Percentiles rank a stretch among this genome's conserved stretches.
Conservation (phyloP, 92 coral and sea anemone genomes). For the Plumapathes pennacea region DNA sequence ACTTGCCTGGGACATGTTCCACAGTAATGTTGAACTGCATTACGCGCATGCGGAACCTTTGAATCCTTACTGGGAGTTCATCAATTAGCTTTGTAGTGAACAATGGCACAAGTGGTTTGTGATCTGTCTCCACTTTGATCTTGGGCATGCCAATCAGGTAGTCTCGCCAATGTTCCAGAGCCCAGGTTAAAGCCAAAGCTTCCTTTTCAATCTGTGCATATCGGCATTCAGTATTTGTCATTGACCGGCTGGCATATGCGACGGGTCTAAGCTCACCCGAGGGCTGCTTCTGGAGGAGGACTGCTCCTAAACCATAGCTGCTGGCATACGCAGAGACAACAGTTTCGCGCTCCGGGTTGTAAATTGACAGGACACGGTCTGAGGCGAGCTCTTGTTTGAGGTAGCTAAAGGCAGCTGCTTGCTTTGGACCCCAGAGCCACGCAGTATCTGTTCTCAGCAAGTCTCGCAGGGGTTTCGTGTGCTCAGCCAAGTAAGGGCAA, state of each 20-base stretch:
- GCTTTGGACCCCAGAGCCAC: slow-evolving; percentile 35
- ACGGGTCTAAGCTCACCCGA: slow-evolving; percentile 40
- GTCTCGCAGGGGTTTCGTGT: slow-evolving; percentile 43
- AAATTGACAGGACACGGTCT: slow-evolving; percentile 27
- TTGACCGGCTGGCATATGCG: slow-evolving; percentile 53
- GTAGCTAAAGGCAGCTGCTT: slow-evolving; percentile 34
- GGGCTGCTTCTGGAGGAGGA: slow-evolving; percentile 41
- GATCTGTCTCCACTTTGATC: slow-evolving; percentile 40
- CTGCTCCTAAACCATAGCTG: slow-evolving; percentile 51
- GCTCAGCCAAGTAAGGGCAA: slow-evolving; percentile 33
- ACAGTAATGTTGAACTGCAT: slow-evolving; percentile 35
- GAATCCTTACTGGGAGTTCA: slow-evolving; percentile 43
- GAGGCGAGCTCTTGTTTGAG: slow-evolving; percentile 44
- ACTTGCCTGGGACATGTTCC: slow-evolving; percentile 51
- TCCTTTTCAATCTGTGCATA: slow-evolving; percentile 68
- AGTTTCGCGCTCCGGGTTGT: slow-evolving; percentile 40
- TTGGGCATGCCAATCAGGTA: slow-evolving; percentile 39
- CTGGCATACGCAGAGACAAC: slow-evolving; percentile 39
- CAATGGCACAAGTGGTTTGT: slow-evolving; percentile 48
- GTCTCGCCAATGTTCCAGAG: slow-evolving; percentile 45
- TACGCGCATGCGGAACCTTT: slow-evolving; percentile 35
- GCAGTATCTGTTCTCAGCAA: slow-evolving; percentile 36
- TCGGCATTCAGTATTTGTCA: slow-evolving; percentile 53
- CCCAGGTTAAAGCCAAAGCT: slow-evolving; percentile 49
- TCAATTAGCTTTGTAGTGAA: slow-evolving; percentile 55